Conservation (phyloP, 2,113 vertebrate genomes). For the Ondatra zibethicus region DNA sequence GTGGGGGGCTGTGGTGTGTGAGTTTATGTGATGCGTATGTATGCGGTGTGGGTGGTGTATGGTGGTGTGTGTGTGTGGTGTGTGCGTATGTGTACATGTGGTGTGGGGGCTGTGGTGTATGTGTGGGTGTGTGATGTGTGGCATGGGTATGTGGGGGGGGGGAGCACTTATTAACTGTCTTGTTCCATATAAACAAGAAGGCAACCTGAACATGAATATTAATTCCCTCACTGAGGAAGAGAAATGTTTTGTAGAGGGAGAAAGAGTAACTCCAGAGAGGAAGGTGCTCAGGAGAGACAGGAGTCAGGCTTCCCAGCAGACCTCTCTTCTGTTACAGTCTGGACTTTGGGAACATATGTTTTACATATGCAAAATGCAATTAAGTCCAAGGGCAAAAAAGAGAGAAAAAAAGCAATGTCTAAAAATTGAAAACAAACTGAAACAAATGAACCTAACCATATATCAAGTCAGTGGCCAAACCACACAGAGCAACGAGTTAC, state of each 20-base stretch:
- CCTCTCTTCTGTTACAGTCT: background rate
- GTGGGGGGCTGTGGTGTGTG: too few relatives aligned
- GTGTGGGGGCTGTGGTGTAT: too few relatives aligned
- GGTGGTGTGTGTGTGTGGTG: too few relatives aligned
- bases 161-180: background rate
- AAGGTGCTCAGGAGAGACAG: background rate
- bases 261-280: background rate
- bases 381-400: slow-evolving; percentile 47
- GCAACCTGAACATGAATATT: background rate
- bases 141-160: background rate
- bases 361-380: slow-evolving; percentile 66
- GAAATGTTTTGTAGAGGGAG: background rate
- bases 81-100: too few relatives aligned
- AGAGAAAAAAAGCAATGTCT: background rate
- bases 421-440: slow-evolving; percentile 74
- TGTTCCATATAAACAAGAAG: background rate
- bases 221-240: background rate
- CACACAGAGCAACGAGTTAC: slow-evolving; percentile 31
- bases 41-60: too few relatives aligned
- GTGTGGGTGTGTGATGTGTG: too few relatives aligned
- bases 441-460: slow-evolving; percentile 62
- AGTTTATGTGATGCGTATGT: too few relatives aligned
- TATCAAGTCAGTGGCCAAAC: slow-evolving; percentile 69
- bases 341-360: slow-evolving; percentile 46
- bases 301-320: background rate